These are phyloP conservation scores for Pomatorhinus ruficollis DNA, from an alignment of 2,113 vertebrate species.

Conservation along the genomic window DNA sequence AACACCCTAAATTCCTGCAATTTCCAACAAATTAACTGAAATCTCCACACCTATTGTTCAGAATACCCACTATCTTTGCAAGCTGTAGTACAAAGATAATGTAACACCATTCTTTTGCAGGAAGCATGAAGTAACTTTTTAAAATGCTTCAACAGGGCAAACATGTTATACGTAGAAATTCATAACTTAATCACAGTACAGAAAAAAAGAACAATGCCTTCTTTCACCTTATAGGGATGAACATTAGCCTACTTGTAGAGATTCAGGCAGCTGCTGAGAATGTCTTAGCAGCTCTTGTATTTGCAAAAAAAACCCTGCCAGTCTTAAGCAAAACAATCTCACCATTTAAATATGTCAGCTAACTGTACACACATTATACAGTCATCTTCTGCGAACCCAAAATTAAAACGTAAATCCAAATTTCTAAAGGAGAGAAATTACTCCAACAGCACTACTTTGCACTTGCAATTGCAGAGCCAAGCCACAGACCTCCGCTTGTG, in stretches of 20 bases:
- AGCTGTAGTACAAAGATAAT: neutral
- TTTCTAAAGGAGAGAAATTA: neutral
- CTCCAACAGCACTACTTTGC: neutral
- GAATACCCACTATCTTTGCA: neutral
- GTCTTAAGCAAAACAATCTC: neutral
- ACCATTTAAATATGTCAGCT: neutral
- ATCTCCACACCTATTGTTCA: neutral
- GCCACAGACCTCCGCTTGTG: neutral
- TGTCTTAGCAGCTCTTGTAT: conserved; percentile 19
- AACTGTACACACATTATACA: neutral
- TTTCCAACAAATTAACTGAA: neutral
- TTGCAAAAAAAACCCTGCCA: neutral
- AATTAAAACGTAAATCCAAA: neutral
- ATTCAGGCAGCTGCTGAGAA: conserved; percentile 18
- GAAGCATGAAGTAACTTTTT: neutral
- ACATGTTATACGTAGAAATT: neutral
- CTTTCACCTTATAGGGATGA: conserved; percentile 20
- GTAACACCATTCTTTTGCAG: neutral
- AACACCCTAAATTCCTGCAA: neutral
- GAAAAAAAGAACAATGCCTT: conserved; percentile 23
- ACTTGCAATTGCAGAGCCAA: neutral
- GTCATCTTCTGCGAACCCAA: neutral
- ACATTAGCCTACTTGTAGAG: conserved; percentile 18
- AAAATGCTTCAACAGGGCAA: neutral
- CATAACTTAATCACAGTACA: neutral